Evolutionary conservation across 2,797 vertebrate species (phyloP), one percentile per base, ranked within the genome.

Genomic region (Bradypodion ventrale): DNA sequence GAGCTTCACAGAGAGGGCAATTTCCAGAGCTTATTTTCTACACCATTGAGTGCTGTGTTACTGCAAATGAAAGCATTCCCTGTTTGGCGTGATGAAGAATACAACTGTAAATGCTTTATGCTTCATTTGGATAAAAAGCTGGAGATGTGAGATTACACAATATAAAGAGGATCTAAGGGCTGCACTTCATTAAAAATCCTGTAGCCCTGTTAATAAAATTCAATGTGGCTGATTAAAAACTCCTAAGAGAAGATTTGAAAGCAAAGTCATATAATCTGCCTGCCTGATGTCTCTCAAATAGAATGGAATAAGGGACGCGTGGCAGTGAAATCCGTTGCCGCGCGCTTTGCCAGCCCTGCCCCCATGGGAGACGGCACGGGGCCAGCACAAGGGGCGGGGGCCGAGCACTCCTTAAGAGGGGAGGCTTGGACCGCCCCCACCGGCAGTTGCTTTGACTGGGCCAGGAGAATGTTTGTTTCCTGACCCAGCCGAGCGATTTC

Each of bases 91-190:
- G 89, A 94, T 89, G 92, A 95, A 94, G 94, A 95, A 95, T 95
- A 95, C 95, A 95, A 93, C 93, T 95, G 95, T 96, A 96, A 96
- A 95, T 90, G 94, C 93, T 95, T 96, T 96, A 95, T 96, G 96
- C 95, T 96, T 95, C 96, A 96, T 96, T 96, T 96, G 95, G 94
- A 94, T 95, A 95, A 95, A 95, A 92, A 95, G 94, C 89, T 94
- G 88, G 86, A 93, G 94, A 95, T 89, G 94, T 72, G 59, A 32
- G 69, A 84, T 94, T 93, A 94, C 93, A 87, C 93, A 93, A 93
- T 94, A 95, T 92, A 95, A 96, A 95, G 93, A 94, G 94, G 94
- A 95, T 93, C 93, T 93, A 94, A 95, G 94, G 92, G 93, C 85
- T 63, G 49, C 92, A 92, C 93, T 95, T 96, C 94, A 95, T 96